These are phyloP conservation scores for Xanthia icteritia DNA, from an alignment of 2,888 invertebrate genomes.

Conservation along the genomic window DNA sequence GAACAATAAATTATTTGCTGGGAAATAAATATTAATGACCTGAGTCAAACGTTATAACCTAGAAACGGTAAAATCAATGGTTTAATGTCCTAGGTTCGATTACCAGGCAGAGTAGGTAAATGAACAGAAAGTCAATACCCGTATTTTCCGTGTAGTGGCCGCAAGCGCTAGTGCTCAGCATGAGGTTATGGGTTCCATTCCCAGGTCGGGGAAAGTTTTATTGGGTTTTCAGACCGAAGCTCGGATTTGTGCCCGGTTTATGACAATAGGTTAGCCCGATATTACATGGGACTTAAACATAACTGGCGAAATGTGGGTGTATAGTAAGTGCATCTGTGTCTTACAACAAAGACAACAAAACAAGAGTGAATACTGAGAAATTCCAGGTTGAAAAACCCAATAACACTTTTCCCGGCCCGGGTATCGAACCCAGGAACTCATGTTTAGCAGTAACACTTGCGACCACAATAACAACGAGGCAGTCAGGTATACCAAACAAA, in stretches of 20 bases:
- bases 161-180: neutral
- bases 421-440: neutral
- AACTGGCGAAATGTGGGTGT: neutral
- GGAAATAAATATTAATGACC: conserved; percentile 1
- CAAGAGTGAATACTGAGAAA: neutral
- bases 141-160: too few species aligned
- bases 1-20: neutral
- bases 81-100: conserved; percentile 1
- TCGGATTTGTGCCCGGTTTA: too few species aligned
- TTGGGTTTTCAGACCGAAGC: too few species aligned
- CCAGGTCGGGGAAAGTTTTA: neutral
- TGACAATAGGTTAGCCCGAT: neutral
- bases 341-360: too few species aligned
- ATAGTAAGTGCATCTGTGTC: neutral
- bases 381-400: neutral
- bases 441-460: neutral
- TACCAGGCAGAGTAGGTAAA: neutral
- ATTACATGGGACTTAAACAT: neutral
- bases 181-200: neutral
- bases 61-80: conserved; percentile 2
- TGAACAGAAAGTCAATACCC: too few species aligned
- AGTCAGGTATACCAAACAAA: neutral
- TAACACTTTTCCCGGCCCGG: neutral
- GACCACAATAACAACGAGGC: neutral
- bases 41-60: neutral